These are phyloP conservation scores for Remorina albescens DNA, from an alignment of 2,797 vertebrate species.

Conservation along the genomic window DNA sequence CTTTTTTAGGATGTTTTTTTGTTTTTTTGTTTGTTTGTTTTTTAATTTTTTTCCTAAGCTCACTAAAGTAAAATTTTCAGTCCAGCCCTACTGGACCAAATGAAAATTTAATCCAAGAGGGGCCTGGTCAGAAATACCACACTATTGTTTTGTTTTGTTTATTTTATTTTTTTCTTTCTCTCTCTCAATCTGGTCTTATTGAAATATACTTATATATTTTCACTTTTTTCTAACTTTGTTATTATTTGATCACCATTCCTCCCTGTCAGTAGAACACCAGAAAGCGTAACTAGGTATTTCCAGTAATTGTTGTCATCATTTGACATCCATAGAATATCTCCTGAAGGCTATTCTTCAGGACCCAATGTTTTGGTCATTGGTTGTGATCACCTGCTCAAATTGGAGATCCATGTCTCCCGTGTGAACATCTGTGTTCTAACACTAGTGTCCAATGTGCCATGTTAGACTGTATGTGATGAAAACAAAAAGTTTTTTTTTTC, in stretches of 20 bases:
- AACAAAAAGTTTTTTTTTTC: constrained; percentile 40
- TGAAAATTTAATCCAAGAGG: constrained; percentile 6
- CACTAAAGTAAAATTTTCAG: not conserved
- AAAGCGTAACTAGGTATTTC: constrained; percentile 19
- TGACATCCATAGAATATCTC: constrained; percentile 21
- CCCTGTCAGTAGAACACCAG: constrained; percentile 2
- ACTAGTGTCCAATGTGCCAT: constrained; percentile 44
- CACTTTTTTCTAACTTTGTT: not conserved
- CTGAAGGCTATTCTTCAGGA: constrained; percentile 34
- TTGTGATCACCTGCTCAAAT: constrained; percentile 48
- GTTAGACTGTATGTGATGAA: constrained; percentile 28
- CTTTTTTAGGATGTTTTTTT: constrained; percentile 12
- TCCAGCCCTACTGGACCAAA: not conserved
- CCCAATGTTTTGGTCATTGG: constrained; percentile 67
- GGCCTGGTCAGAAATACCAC: not conserved
- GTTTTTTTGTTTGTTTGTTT: too few species aligned
- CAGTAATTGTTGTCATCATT: constrained; percentile 17
- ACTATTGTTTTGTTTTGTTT: too few species aligned
- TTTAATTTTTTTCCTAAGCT: too few species aligned
- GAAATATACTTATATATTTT: constrained; percentile 8
- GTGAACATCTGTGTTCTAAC: constrained; percentile 38
- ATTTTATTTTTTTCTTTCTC: not conserved
- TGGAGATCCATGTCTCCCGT: constrained; percentile 48
- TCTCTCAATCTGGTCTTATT: too few species aligned
- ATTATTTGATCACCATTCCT: not conserved